A percentile compares a stretch with the other conserved stretches of the same genome.
Evolutionary conservation across 2,888 invertebrate genomes (phyloP).

Genomic region (Perizoma flavofasciatum): DNA sequence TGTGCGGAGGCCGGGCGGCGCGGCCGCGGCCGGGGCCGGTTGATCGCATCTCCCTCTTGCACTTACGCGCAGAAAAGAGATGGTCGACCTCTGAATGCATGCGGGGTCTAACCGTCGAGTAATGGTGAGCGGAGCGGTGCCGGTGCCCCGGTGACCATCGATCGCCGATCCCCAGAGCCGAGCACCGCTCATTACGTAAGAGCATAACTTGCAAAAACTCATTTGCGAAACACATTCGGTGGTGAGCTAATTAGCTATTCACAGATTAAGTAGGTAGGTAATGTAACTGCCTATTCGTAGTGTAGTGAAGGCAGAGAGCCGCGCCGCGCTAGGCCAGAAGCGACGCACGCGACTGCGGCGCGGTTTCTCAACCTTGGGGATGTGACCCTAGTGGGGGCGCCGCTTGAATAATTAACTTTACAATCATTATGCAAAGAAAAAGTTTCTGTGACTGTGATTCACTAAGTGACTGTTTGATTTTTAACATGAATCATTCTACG

Average conservation of each 20-base stretch:
- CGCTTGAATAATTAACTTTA: slow-evolving; percentile 42
- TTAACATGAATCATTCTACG: slow-evolving; percentile 5
- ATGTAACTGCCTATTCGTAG: neutral
- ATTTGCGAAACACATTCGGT: slow-evolving; percentile 48
- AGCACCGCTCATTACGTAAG: slow-evolving; percentile 39
- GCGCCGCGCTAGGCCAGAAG: slow-evolving; percentile 10
- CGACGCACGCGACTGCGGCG: slow-evolving; percentile 13
- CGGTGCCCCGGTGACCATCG: slow-evolving; percentile 42
- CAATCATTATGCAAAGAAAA: slow-evolving; percentile 40
- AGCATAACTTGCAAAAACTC: slow-evolving; percentile 49
- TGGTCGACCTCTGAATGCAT: slow-evolving; percentile 30
- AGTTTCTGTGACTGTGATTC: slow-evolving; percentile 24
- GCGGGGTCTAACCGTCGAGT: slow-evolving; percentile 31
- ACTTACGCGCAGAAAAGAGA: slow-evolving; percentile 33
- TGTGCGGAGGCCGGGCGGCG: slow-evolving; percentile 26
- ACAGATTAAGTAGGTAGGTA: slow-evolving; percentile 42
- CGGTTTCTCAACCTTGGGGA: slow-evolving; percentile 39
- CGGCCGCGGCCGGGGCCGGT: slow-evolving; percentile 30
- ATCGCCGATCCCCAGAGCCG: slow-evolving; percentile 36
- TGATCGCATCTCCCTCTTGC: slow-evolving; percentile 34
- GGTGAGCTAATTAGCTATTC: slow-evolving; percentile 52
- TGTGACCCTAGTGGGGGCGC: slow-evolving; percentile 39
- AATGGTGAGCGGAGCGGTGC: slow-evolving; percentile 39
- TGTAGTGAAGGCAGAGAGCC: slow-evolving; percentile 1
- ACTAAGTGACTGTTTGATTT: slow-evolving; percentile 18